Evolutionary conservation across 2,797 vertebrate genomes (phyloP).

Genomic region (Phoebastria nigripes): DNA sequence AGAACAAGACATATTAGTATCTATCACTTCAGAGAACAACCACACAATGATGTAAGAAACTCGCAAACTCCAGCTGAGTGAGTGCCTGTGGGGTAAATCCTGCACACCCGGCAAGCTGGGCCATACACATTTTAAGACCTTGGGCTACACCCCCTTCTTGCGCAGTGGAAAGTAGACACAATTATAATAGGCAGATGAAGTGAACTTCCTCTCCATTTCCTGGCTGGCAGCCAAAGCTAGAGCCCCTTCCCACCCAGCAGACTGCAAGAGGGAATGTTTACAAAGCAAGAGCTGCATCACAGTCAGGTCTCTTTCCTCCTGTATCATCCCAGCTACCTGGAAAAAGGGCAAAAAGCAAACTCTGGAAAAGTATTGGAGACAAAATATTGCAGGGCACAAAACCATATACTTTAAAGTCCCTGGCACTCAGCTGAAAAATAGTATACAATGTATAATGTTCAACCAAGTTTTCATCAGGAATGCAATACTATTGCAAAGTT

Average conservation of each 20-base stretch:
- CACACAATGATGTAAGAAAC: background rate
- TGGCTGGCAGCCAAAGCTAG: background rate
- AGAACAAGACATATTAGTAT: background rate
- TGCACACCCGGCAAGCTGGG: background rate
- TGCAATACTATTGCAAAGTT: slow-evolving; percentile 6
- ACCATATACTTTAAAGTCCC: background rate
- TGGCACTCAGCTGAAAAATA: background rate
- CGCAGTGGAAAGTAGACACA: fast-evolving
- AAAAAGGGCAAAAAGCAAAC: background rate
- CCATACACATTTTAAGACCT: background rate
- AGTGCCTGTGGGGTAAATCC: background rate
- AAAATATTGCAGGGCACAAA: background rate
- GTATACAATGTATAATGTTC: background rate
- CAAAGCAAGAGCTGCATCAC: background rate
- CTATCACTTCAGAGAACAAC: background rate
- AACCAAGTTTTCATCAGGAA: background rate
- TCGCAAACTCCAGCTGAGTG: background rate
- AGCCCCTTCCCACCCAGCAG: background rate
- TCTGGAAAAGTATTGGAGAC: background rate
- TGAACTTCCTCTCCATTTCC: background rate
- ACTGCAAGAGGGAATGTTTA: background rate
- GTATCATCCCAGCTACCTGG: fast-evolving
- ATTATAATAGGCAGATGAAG: background rate
- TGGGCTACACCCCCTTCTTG: background rate
- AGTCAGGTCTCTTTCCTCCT: background rate